Base-by-base conservation (phyloP, 2,888 invertebrate genomes). In the Tethea ocularis region DNA sequence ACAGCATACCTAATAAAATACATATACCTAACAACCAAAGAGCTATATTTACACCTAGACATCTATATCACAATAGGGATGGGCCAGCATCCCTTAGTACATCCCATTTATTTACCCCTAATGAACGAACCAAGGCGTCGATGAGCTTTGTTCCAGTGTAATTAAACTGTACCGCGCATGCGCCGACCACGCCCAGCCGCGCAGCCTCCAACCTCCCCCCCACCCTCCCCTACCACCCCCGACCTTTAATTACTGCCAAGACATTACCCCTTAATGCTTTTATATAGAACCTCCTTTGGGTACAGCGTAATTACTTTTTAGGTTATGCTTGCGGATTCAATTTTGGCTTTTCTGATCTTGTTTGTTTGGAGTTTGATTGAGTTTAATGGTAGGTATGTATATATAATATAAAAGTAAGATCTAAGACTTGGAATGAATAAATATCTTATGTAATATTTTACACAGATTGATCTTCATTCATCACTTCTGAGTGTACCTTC, bases 131-230 rank as follows among this genome's bases (percentile, higher is more conserved):
- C 74, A 68, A 90, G 89, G 91, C 89, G 90, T 84, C 90, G 87
- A 91, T 91, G 90, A 90, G 83, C 79, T 76, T 87, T 87, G 86
- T 87, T 86, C 33, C 83, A 64, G 62, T 73, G 86, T 92, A 93
- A 93, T 93, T 92, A 92, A 90, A 82, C 77, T 65, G 55, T 61
- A 83, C 64, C 72, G 81, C 92, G 92, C 92, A 90, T 90, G 92
- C 92, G 92, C 84, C 74, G 67, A 74, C 87, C 91, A 87, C 93
- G 93, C 93, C 93, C 91, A 85, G 73, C 82, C 82, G 78, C 88
- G 77, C 92, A 92, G 91, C 91, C 89, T 91, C 92, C 87, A 73
- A 71, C 67, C 69, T 71, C 69, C 70, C 67, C 69, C 72, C 69
- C 66, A 72, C 61, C 91, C 87, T 72, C 70, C 67, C 69, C 67